phyloP scores from a whole-genome alignment of 1,140 invertebrate species.

The Drosophila ercepeae region DNA sequence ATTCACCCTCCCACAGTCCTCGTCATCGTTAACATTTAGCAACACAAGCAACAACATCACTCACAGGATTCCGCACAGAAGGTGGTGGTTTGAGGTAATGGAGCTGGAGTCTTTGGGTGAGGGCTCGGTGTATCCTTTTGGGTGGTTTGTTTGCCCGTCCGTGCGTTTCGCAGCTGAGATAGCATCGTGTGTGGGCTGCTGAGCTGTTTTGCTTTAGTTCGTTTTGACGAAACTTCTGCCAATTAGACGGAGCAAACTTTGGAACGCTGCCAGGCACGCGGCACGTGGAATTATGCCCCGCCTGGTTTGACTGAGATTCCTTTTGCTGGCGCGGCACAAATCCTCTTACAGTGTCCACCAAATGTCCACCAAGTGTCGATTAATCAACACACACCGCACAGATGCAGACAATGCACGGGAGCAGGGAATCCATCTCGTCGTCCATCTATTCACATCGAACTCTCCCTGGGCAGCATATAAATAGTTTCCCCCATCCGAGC shows the following conservation, averaged over 20 bases:
- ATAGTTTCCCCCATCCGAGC: slow-evolving; percentile 58
- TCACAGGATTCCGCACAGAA: slow-evolving; percentile 35
- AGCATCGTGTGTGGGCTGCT: slow-evolving; percentile 3
- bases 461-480: slow-evolving; percentile 53
- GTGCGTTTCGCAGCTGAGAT: slow-evolving; percentile 59
- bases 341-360: slow-evolving; percentile 20
- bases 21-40: slow-evolving; percentile 62
- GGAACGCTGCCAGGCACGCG: slow-evolving; percentile 26
- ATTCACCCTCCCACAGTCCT: background rate
- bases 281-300: slow-evolving; percentile 61
- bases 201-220: background rate
- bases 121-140: background rate
- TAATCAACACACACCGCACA: slow-evolving; percentile 50
- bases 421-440: slow-evolving; percentile 10
- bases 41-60: slow-evolving; percentile 69
- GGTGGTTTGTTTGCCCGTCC: slow-evolving; percentile 41
- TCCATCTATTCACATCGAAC: slow-evolving; percentile 22
- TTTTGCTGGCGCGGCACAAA: slow-evolving; percentile 63
- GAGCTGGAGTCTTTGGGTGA: background rate
- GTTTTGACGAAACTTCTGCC: slow-evolving; percentile 49
- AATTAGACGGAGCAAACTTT: slow-evolving; percentile 56
- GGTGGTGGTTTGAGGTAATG: slow-evolving; percentile 7
- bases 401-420: slow-evolving; percentile 49
- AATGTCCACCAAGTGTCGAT: slow-evolving; percentile 20
- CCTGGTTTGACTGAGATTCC: slow-evolving; percentile 44